phyloP scores from a whole-genome alignment of 2,797 vertebrate genomes.

The Buceros bicornis region DNA sequence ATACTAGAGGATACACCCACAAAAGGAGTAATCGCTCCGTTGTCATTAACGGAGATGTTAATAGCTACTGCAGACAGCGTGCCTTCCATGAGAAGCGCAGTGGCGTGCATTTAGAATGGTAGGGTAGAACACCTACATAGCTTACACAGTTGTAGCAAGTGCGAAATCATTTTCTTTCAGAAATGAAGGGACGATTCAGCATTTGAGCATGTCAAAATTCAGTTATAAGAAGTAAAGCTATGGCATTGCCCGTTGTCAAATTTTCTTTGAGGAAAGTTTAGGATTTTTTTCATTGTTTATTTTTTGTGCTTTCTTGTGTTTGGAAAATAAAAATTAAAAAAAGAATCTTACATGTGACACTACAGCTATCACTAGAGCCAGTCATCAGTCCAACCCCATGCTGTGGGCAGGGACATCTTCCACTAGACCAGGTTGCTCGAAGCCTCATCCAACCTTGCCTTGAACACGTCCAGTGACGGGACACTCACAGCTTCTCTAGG shows the following conservation, averaged over 20 bases:
- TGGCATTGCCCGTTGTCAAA: not conserved
- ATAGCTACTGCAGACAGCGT: not conserved
- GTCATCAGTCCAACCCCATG: no score
- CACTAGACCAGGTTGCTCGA: no score
- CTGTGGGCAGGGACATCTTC: no score
- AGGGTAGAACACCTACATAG: not conserved
- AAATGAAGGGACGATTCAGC: not conserved
- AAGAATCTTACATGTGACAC: not conserved
- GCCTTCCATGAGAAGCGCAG: not conserved
- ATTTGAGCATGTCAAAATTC: not conserved
- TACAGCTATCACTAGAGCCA: not conserved
- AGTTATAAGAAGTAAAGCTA: not conserved
- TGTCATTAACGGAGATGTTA: not conserved
- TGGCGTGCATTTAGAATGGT: not conserved
- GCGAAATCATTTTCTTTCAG: not conserved
- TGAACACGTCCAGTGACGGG: no score
- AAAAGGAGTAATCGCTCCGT: not conserved
- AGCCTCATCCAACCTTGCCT: no score
- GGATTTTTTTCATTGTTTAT: not conserved
- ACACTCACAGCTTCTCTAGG: no score
- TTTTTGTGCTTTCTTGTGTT: not conserved
- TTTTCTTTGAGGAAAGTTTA: not conserved
- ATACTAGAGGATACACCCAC: not conserved
- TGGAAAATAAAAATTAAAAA: not conserved
- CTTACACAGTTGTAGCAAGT: not conserved